phyloP scores from a whole-genome alignment of 2,888 invertebrate species.

The Hylaea fasciaria region DNA sequence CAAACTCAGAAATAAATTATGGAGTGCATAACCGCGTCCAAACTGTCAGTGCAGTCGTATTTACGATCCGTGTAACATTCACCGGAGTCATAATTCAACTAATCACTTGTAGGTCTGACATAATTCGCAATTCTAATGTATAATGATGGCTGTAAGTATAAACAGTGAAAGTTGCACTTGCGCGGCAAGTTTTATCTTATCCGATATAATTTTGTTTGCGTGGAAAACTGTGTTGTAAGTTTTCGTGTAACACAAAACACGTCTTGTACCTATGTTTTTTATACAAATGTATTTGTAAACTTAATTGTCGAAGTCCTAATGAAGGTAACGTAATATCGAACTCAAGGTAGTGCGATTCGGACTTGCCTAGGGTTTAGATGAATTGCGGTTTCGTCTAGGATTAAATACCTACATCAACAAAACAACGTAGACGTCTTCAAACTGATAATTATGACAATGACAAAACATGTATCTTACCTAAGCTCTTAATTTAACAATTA shows the following conservation, averaged over 20 bases:
- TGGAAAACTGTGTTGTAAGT: not conserved
- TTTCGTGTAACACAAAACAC: not conserved
- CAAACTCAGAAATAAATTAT: conserved; percentile 24
- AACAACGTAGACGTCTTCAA: too few species aligned
- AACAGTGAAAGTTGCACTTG: conserved; percentile 31
- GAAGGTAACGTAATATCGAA: too few species aligned
- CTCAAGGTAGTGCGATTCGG: too few species aligned
- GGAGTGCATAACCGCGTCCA: conserved; percentile 37
- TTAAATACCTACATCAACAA: too few species aligned
- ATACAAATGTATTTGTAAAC: too few species aligned
- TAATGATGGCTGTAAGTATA: conserved; percentile 25
- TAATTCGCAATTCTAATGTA: conserved; percentile 38
- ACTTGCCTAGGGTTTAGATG: too few species aligned
- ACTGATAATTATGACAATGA: too few species aligned
- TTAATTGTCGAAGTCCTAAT: too few species aligned
- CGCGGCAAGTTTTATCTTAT: conserved; percentile 18
- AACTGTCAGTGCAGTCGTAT: conserved; percentile 36
- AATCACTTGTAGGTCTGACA: conserved; percentile 40
- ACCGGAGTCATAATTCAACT: conserved; percentile 39
- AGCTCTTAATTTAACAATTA: too few species aligned
- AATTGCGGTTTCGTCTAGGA: too few species aligned
- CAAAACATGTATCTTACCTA: too few species aligned
- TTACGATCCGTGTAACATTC: conserved; percentile 36
- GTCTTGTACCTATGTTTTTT: too few species aligned
- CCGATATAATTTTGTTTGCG: conserved; percentile 3